Percentiles rank a stretch among this genome's conserved stretches.
phyloP scores from a whole-genome alignment of 2,113 vertebrate genomes.

The Actenoides lindsayi region DNA sequence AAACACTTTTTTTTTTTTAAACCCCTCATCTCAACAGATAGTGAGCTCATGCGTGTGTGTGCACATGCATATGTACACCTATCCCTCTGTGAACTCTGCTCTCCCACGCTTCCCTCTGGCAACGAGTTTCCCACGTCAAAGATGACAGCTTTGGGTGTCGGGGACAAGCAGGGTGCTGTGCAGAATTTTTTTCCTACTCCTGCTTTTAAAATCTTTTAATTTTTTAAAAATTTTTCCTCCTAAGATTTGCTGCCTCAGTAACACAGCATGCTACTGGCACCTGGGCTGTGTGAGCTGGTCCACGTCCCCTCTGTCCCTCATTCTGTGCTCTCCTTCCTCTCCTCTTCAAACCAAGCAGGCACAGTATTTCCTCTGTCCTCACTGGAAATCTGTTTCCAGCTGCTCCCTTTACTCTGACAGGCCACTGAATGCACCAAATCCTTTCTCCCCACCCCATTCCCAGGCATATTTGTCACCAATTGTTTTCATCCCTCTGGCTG shows the following conservation, averaged over 20 bases:
- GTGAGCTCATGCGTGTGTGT: not conserved
- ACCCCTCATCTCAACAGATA: not conserved
- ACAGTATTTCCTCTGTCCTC: not conserved
- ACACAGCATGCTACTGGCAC: not conserved
- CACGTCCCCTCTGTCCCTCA: rapidly evolving
- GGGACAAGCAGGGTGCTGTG: not conserved
- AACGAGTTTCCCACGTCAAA: not conserved
- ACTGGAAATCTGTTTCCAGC: not conserved
- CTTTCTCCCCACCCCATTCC: too few relatives aligned
- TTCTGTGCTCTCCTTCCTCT: not conserved
- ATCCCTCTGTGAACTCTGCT: not conserved
- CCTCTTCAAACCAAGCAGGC: not conserved
- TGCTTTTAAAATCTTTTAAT: not conserved
- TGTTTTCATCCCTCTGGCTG: not conserved
- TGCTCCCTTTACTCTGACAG: not conserved
- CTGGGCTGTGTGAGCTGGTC: not conserved
- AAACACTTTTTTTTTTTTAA: not conserved
- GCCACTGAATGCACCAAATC: not conserved
- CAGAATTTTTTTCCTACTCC: not conserved
- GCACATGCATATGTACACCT: not conserved
- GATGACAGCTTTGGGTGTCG: not conserved
- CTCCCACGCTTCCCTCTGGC: not conserved
- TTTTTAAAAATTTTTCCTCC: not conserved
- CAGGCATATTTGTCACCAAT: not conserved
- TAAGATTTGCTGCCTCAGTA: too few relatives aligned